Evolutionary conservation across 2,797 vertebrate species (phyloP), one percentile per base, ranked within the genome.

Genomic region (Ptychadena robeensis): DNA sequence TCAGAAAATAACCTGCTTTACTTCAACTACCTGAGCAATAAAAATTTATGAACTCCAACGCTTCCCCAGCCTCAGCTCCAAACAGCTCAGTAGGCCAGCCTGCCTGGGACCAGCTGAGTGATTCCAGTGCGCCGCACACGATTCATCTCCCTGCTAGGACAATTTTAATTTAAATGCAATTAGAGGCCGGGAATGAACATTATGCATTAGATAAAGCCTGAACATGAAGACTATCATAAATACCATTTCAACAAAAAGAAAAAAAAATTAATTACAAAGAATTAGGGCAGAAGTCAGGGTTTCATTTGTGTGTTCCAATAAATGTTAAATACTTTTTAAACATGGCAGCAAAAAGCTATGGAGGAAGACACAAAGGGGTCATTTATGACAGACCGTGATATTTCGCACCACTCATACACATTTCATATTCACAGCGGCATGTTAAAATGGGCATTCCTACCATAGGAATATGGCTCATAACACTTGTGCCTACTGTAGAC

Each of bases 131-230:
- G 93, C 95, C 93, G 44, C 94, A 90, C 91, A 93, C 95, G 93
- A 96, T 96, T 95, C 94, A 95, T 96, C 95, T 95, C 94, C 92
- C 92, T 93, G 92, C 94, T 93, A 95, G 95, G 95, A 93, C 95
- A 93, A 94, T 96, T 96, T 96, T 96, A 95, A 96, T 96, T 96
- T 95, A 96, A 95, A 95, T 92, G 94, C 94, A 96, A 96, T 96
- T 96, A 96, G 95, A 94, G 94, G 92, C 93, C 93, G 93, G 95
- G 96, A 96, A 96, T 95, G 95, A 96, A 95, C 94, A 94, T 96
- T 95, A 95, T 94, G 94, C 94, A 95, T 96, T 95, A 95, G 95
- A 95, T 96, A 93, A 94, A 95, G 94, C 92, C 92, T 28, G 88
- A 94, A 94, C 95, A 93, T 93, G 91, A 91, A 93, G 92, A 93